Percentiles rank a stretch among this genome's conserved stretches.
Conservation (phyloP, 2,113 vertebrate genomes). For the Hipposideros armiger region DNA sequence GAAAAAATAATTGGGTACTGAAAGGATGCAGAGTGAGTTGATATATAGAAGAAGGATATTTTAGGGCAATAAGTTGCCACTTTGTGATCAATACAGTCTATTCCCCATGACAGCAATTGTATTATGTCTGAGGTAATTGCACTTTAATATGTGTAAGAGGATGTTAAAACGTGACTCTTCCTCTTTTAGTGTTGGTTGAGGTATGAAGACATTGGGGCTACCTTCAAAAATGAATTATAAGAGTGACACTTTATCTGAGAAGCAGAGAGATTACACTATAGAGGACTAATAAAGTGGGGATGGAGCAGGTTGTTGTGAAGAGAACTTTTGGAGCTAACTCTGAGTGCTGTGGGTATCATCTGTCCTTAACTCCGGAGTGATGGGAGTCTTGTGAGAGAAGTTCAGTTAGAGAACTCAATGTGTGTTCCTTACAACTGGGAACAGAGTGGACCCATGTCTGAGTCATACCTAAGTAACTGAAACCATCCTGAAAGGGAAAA, state of each 20-base stretch:
- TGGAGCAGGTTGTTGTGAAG: background rate
- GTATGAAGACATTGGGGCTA: background rate
- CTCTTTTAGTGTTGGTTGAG: background rate
- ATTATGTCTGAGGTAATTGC: background rate
- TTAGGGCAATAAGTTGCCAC: background rate
- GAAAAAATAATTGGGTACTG: background rate
- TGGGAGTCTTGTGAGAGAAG: background rate
- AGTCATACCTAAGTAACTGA: background rate
- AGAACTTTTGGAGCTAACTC: background rate
- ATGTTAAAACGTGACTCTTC: background rate
- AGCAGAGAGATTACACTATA: background rate
- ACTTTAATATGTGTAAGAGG: background rate
- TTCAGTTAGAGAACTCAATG: background rate
- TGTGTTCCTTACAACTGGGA: background rate
- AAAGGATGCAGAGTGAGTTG: background rate
- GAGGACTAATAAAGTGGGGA: too few species aligned
- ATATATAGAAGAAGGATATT: background rate
- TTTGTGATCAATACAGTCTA: background rate
- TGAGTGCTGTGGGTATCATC: background rate
- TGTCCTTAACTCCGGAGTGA: background rate
- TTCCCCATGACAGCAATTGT: background rate
- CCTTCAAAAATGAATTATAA: background rate
- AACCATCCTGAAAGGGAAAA: background rate
- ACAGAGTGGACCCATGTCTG: background rate
- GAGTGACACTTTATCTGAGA: background rate